Evolutionary conservation across 1,140 invertebrate genomes (phyloP), one percentile per base, ranked within the genome.

Genomic region (Sitodiplosis mosellana): DNA sequence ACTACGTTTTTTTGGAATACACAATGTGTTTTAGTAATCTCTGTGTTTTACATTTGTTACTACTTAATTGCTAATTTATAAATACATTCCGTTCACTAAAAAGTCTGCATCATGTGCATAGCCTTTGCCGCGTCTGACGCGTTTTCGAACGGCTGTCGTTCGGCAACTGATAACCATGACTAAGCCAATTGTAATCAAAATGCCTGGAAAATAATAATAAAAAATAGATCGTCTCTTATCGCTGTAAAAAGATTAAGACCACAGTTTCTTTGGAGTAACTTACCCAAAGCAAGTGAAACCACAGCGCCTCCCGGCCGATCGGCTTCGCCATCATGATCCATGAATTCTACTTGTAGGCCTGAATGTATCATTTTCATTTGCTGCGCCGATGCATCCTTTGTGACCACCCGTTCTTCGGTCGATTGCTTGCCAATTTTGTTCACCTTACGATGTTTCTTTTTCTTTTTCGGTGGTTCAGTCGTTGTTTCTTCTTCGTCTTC

Each of bases 31-130:
- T 27, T n/a, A n/a, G n/a, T n/a, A n/a, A n/a, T n/a, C n/a, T n/a
- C n/a, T n/a, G n/a, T n/a, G n/a, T n/a, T n/a, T n/a, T n/a, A n/a
- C n/a, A 27, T 27, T 27, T 5, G 27, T 27, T 27, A 10, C 27
- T 27, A 27, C 27, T 27, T 27, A 27, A 5, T 3, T 27, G 27
- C 27, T 27, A 27, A 5, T 27, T 27, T 27, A 27, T 27, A 38
- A 38, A 17, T 38, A 38, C 5, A 38, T 77, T 57, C 91, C 92
- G 69, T 96, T 95, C 51, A 96, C 90, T 49, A 96, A 73, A 69
- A 92, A 96, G 70, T 95, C 92, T 2, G 89, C 87, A 66, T 96
- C 91, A 63, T 94, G 88, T 2, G 87, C 84, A 57, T 86, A 87
- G 42, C 81, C 78, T 60, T 89, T 81, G 14, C 86, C 81, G 53